phyloP scores from a whole-genome alignment of 2,797 vertebrate genomes.

The Neosilurus mollespiculum region DNA sequence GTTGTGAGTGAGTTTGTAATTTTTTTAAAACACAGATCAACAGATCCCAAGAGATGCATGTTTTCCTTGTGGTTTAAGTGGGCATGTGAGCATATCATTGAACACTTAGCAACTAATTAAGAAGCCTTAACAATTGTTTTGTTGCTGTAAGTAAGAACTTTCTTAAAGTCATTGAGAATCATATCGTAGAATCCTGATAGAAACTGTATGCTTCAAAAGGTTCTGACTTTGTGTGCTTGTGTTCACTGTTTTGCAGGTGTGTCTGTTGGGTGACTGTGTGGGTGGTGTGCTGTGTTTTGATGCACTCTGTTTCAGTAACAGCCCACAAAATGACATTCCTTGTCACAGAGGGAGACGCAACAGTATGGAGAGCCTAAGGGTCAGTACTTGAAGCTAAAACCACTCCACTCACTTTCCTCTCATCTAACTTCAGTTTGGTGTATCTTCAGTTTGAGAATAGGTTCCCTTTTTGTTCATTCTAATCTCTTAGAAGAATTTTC shows the following conservation, averaged over 20 bases:
- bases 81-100: background rate
- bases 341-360: constrained; percentile 86
- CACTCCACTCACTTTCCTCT: background rate
- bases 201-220: background rate
- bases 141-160: constrained; percentile 31
- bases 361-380: constrained; percentile 91
- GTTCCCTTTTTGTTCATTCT: background rate
- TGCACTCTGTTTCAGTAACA: constrained; percentile 91
- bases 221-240: constrained; percentile 42
- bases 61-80: background rate
- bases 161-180: constrained; percentile 65
- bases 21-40: background rate
- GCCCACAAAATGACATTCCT: constrained; percentile 78
- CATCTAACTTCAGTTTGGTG: background rate
- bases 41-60: constrained; percentile 1
- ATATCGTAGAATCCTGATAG: background rate
- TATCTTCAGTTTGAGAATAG: background rate
- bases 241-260: constrained; percentile 77
- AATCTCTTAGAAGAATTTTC: background rate
- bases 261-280: constrained; percentile 94
- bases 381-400: constrained; percentile 57
- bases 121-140: constrained; percentile 1
- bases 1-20: background rate
- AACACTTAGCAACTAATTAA: background rate
- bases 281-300: constrained; percentile 97